Conservation (phyloP, 2,797 vertebrate genomes). For the Lemur catta region DNA sequence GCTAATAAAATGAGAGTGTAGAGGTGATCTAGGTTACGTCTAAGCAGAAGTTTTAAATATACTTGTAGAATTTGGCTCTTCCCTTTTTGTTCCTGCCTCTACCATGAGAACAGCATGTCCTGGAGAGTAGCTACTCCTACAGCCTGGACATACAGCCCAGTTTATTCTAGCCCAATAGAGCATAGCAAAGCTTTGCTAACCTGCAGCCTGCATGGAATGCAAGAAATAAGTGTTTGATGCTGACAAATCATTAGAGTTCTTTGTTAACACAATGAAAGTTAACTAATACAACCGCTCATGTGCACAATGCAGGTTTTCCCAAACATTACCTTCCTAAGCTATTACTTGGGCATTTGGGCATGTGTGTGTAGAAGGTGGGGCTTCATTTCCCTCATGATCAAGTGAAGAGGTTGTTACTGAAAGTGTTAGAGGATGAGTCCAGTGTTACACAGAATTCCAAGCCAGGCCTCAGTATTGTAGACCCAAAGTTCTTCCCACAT, state of each 20-base stretch:
- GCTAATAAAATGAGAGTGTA: background rate
- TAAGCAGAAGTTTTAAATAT: background rate
- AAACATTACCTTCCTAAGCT: background rate
- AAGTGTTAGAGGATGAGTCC: background rate
- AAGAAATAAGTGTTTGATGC: background rate
- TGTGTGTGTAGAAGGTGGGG: background rate
- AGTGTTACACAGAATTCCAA: background rate
- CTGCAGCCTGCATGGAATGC: background rate
- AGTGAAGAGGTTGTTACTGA: background rate
- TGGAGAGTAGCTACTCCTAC: background rate
- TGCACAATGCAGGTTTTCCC: background rate
- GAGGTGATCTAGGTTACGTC: background rate
- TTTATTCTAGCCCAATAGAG: background rate
- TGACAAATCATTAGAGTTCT: background rate
- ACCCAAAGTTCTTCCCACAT: background rate
- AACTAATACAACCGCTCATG: background rate
- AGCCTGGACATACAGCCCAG: background rate
- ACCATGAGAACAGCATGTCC: background rate
- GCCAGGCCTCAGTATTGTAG: background rate
- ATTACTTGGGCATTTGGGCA: background rate
- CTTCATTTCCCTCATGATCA: background rate
- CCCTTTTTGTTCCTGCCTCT: background rate
- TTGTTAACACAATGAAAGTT: background rate
- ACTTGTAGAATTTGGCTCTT: background rate
- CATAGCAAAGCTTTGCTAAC: background rate